Conservation (phyloP, 2,113 vertebrate species). For the Martes martes region DNA sequence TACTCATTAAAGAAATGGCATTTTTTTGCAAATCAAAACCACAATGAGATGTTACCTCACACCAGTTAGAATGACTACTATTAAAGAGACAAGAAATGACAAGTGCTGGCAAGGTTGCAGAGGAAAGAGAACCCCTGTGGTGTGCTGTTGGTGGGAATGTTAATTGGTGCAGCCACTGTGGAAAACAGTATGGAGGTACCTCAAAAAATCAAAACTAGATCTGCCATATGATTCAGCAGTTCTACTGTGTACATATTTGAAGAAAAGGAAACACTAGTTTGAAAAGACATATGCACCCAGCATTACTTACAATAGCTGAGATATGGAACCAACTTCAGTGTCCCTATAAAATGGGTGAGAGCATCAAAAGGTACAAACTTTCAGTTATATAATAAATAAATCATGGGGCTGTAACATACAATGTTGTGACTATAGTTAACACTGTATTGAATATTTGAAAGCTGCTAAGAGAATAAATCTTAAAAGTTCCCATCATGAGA, state of each 20-base stretch:
- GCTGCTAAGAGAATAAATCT: not conserved
- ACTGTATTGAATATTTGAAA: not conserved
- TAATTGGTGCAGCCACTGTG: not conserved
- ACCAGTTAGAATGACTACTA: not conserved
- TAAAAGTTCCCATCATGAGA: not conserved
- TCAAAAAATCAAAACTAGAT: not conserved
- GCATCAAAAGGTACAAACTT: not conserved
- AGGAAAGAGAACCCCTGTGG: not conserved
- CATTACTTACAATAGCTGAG: not conserved
- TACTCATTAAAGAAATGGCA: not conserved
- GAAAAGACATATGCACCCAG: not conserved
- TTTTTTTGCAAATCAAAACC: not conserved
- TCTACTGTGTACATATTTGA: not conserved
- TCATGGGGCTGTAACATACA: not conserved
- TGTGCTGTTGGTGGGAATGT: not conserved
- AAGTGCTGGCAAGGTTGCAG: not conserved
- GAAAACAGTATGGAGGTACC: not conserved
- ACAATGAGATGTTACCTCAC: not conserved
- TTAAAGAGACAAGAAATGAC: not conserved
- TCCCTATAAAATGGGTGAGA: not conserved
- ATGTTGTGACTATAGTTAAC: not conserved
- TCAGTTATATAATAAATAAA: not conserved
- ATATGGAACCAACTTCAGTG: not conserved
- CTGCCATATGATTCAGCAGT: not conserved
- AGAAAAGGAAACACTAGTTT: not conserved